Evolutionary conservation across 1,140 invertebrate species (phyloP), one percentile per base, ranked within the genome.

Genomic region (Procambarus virginalis): DNA sequence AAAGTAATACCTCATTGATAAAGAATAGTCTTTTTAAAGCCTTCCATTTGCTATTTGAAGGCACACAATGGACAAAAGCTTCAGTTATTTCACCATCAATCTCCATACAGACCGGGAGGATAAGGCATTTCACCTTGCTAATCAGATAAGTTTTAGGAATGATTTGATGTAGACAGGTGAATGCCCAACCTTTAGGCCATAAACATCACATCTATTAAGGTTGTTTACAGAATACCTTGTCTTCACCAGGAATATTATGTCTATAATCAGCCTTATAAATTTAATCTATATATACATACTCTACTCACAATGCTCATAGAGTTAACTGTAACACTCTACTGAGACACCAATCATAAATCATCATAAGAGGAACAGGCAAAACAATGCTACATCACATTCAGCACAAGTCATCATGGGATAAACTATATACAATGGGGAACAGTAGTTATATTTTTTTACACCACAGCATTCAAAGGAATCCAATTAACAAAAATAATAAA

Each of bases 41-140:
- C 81, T 84, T 84, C 76, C 81, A 78, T 75, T 84, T 84, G 81
- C 88, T 84, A 84, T 77, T 84, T 75, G 88, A 89, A 89, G 88
- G 88, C 88, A 89, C 88, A 84, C 88, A 89, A 89, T 89, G 88
- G 88, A 89, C 88, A 89, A 34, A 89, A 89, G 82, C 88, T 89
- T 89, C 70, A 73, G 85, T 68, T 68, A 68, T 79, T 75, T 84
- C 88, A 89, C 88, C 75, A 79, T 89, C 88, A 84, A 77, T 76
- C 76, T 46, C 60, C 60, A 48, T 73, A 51, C 75, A 55, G 70
- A 68, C 73, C 46, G 22, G 68, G 12, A 68, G 70, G 81, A 64
- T 58, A 75, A 77, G 81, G 68, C 70, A 76, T 45, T 22, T 12
- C 73, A 75, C 55, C 70, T 77, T 77, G 80, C 86, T 76, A 82